Evolutionary conservation across 1,140 invertebrate species (phyloP), one percentile per base, ranked within the genome.

Genomic region (Macrotrachela quadricornifera): DNA sequence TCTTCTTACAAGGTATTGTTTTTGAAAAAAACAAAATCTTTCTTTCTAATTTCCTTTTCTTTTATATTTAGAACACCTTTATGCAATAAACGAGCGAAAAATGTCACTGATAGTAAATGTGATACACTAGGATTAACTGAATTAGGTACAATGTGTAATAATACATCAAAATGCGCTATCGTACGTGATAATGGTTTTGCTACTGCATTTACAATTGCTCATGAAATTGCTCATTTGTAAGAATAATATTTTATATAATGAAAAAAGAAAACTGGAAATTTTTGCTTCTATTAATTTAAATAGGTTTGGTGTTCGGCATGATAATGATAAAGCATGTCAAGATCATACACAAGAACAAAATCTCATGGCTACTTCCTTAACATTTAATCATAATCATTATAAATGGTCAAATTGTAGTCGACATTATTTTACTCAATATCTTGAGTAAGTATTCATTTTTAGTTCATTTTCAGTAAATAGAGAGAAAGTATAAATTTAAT

Each of bases 121-220:
- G 83, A 81, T 64, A 87, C 84, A 0, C 70, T 87, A 40, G 85
- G 84, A 16, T 76, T 87, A 57, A 83, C 85, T 30, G 82, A 87
- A 68, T 81, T 87, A 48, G 81, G 80, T 4, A 84, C 83, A 18
- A 85, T 90, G 81, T 88, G 84, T 72, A 81, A 83, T 62, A 79
- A 80, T 9, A 78, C 81, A 61, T 76, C 79, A 43, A 84, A 81
- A 59, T 90, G 85, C 70, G 86, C 80, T 59, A 80, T 90, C 59
- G 86, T 85, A 62, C 82, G 87, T 67, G 85, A 90, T 72, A 86
- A 85, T 64, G 85, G 85, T 40, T 80, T 90, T 51, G 81, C 81
- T 60, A 73, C 87, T 51, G 83, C 84, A 9, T 84, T 85, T 67
- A 90, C 84, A n/a, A 82, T 90, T 58, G 82, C 84, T n/a, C 85